Percentiles rank a stretch among this genome's conserved stretches.
Conservation (phyloP, 2,113 vertebrate genomes). For the Ranitomeya variabilis region DNA sequence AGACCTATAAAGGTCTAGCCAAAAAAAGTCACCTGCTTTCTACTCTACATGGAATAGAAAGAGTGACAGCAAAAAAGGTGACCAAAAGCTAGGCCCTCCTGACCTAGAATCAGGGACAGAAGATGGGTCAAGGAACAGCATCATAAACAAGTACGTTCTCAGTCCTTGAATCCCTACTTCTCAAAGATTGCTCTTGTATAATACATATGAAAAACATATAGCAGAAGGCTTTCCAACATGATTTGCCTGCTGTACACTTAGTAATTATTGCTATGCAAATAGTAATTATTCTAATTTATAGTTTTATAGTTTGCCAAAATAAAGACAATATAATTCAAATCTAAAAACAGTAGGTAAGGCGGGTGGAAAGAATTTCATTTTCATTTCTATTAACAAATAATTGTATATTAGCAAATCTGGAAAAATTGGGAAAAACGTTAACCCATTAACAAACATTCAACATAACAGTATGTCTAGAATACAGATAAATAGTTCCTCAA, state of each 20-base stretch:
- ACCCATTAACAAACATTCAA: background rate
- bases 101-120: background rate
- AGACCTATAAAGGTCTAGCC: too few relatives aligned
- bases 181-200: background rate
- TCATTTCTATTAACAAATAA: background rate
- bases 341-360: background rate
- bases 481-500: background rate
- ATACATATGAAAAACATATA: background rate
- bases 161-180: background rate
- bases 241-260: background rate
- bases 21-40: too few relatives aligned
- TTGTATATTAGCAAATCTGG: background rate
- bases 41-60: background rate
- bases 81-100: background rate
- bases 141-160: background rate
- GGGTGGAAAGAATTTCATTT: background rate
- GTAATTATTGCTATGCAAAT: background rate
- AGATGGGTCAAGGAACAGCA: background rate
- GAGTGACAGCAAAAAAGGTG: background rate
- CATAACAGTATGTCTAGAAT: background rate
- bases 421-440: background rate
- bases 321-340: background rate
- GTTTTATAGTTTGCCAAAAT: background rate
- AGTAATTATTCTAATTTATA: background rate
- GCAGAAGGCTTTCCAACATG: background rate